phyloP scores from a whole-genome alignment of 2,113 vertebrate species.

The Rissa tridactyla region DNA sequence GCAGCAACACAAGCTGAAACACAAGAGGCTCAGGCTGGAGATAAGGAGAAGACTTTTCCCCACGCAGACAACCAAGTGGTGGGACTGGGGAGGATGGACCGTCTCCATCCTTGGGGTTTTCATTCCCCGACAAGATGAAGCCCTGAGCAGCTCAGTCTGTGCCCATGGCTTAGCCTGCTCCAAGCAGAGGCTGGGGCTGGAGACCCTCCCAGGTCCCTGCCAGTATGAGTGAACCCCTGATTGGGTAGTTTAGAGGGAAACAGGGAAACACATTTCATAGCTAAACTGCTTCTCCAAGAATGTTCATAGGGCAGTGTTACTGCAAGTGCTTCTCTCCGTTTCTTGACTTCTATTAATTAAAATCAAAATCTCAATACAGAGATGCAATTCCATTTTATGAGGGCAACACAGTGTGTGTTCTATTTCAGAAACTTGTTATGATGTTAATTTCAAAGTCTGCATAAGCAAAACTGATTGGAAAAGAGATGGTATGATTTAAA shows the following conservation, averaged over 20 bases:
- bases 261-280: neutral
- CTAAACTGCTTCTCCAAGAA: neutral
- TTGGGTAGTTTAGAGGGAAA: neutral
- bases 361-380: neutral
- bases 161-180: neutral
- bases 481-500: neutral
- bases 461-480: neutral
- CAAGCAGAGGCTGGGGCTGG: neutral
- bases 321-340: neutral
- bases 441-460: neutral
- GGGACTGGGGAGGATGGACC: fast-evolving
- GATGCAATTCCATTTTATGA: neutral
- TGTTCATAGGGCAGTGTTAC: neutral
- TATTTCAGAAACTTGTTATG: neutral
- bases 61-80: fast-evolving
- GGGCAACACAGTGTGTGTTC: fast-evolving
- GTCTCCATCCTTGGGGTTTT: fast-evolving
- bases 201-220: neutral
- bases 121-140: fast-evolving
- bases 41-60: neutral
- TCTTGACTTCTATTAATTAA: neutral
- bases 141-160: neutral
- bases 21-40: neutral
- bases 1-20: neutral
- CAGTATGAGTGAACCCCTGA: neutral